These are phyloP conservation scores for Drosophila testacea DNA, from an alignment of 2,888 invertebrate genomes.

Conservation along the genomic window DNA sequence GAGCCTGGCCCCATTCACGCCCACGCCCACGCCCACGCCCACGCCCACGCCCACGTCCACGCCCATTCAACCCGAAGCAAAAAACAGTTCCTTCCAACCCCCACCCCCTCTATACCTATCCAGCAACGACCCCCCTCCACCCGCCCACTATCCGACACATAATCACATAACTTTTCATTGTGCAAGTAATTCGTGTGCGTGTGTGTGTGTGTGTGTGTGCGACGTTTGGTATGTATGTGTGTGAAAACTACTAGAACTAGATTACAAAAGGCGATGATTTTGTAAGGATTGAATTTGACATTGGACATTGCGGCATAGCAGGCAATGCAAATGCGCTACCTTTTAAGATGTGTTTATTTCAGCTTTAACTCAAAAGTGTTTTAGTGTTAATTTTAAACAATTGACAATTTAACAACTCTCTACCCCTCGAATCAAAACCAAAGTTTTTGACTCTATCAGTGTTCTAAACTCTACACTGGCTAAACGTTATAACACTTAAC, in stretches of 20 bases:
- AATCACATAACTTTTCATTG: constrained; percentile 67
- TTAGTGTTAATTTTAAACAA: no score
- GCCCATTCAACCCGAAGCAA: constrained; percentile 32
- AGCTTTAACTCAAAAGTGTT: background rate
- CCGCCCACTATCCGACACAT: constrained; percentile 11
- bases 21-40: no score
- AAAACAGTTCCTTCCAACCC: constrained; percentile 5
- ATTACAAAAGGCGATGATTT: constrained; percentile 46
- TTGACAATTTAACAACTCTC: no score
- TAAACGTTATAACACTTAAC: background rate
- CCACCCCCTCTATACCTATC: background rate
- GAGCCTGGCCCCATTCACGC: constrained; percentile 19
- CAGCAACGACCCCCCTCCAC: background rate
- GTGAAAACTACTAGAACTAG: constrained; percentile 63
- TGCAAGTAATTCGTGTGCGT: constrained; percentile 41
- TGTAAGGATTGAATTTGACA: constrained; percentile 6
- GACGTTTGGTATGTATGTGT: constrained; percentile 48
- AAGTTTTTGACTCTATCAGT: no score
- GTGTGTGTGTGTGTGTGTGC: constrained; percentile 28
- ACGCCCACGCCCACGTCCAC: constrained; percentile 11
- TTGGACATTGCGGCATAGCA: background rate
- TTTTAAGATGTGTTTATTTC: no score
- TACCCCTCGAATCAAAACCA: no score
- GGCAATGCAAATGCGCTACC: constrained; percentile 18
- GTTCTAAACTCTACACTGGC: background rate